Base-by-base conservation (phyloP, 2,888 invertebrate species). In the Drosophila setosimentum region DNA sequence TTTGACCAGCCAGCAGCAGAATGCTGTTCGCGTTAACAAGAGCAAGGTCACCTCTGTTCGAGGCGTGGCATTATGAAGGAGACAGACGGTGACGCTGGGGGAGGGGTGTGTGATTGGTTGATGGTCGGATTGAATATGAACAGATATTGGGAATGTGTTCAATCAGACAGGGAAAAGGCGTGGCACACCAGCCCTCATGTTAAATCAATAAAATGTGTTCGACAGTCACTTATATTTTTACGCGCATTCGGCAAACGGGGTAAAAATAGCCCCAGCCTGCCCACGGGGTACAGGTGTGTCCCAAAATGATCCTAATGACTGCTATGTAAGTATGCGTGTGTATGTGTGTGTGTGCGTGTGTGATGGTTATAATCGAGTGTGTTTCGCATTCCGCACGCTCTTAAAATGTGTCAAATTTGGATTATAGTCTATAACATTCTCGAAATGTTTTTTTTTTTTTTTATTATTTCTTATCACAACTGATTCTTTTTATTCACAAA, bases 121-220 rank as follows among this genome's bases (percentile, higher is more conserved):
- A n/a, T n/a, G n/a, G 24, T 8, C 45, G 24, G 21, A 29, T 35
- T 33, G 55, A 10, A 70, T 61, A 33, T 42, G 70, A 61, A 37
- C 29, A 40, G 7, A 33, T 32, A 50, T 54, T 54, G 18, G 29
- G 59, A 57, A 51, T 67, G 57, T 71, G 79, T 80, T 70, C 79
- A 75, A 68, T 76, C 78, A 72, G 80, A 80, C 80, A 72, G 58
- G 37, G 18, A 59, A 53, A 64, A 60, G 77, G 81, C 77, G 82
- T 81, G 77, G 65, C 64, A 29, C 58, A 21, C 30, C 60, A 50
- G 64, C 45, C 59, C 42, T 48, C 55, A 71, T 65, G 68, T 57
- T 68, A 64, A 84, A 89, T 85, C 89, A 87, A 89, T 85, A 85
- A 84, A 80, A 69, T 73, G 82, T 73, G 65, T 64, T 75, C 80